A percentile compares a stretch with the other conserved stretches of the same genome.
Conservation (phyloP, 2,113 vertebrate species). For the Synchiropus splendidus region DNA sequence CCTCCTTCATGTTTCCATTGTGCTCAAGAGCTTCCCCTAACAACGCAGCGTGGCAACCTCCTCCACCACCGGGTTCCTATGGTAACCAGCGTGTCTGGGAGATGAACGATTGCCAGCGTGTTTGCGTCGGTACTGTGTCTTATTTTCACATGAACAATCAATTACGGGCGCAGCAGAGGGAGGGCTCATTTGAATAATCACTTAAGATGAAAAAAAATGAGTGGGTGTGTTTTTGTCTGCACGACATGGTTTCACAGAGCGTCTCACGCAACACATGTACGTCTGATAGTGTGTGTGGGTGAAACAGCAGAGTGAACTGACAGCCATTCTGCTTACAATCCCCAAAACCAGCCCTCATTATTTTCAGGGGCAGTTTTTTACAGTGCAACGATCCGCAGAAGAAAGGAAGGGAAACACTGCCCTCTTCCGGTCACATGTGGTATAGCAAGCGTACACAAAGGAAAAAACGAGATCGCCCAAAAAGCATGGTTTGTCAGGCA, state of each 20-base stretch:
- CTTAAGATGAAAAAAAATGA: not conserved
- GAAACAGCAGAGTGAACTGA: no score
- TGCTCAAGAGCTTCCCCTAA: conserved; percentile 24
- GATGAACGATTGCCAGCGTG: conserved; percentile 1
- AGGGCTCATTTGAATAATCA: conserved; percentile 32
- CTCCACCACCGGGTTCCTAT: conserved; percentile 45
- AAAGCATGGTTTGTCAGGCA: no score
- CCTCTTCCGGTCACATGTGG: no score
- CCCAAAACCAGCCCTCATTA: no score
- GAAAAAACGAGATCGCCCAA: no score
- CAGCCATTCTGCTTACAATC: no score
- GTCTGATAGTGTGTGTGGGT: conserved; percentile 11
- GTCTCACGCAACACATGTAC: conserved; percentile 8
- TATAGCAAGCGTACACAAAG: no score
- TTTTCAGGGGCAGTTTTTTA: no score
- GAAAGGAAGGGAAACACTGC: no score
- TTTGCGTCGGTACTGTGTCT: conserved; percentile 22
- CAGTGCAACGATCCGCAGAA: no score
- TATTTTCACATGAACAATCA: conserved; percentile 50
- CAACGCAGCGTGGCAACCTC: conserved; percentile 29
- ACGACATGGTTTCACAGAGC: not conserved
- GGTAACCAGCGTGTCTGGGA: conserved; percentile 27
- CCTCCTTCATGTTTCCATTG: conserved; percentile 35
- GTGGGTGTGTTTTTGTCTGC: not conserved
- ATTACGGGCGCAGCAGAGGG: conserved; percentile 25